Evolutionary conservation across 2,888 invertebrate genomes (phyloP), one percentile per base, ranked within the genome.

Genomic region (Leptopilina syphax): DNA sequence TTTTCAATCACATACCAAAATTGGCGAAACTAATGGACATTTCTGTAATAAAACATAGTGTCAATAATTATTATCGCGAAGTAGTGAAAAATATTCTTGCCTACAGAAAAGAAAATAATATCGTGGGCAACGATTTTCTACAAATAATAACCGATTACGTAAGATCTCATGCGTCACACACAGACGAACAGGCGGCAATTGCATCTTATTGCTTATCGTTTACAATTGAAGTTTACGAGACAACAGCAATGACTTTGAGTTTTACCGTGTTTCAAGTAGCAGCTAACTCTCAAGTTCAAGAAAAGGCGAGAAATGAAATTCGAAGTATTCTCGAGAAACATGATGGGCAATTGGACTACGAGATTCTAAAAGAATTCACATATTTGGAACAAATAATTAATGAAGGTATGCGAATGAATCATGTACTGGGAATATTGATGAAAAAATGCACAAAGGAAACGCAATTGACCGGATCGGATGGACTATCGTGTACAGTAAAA

Each of bases 201-300:
- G 85, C 91, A 0, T 89, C 93, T 0, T 93, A 93, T 80, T 90
- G 92, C 0, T 86, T 93, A 0, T 92, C 93, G 1, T 93, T 94
- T 84, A 93, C 93, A 83, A 82, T 92, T 1, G 94, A 93, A 41
- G 94, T 94, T 1, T 93, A 92, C 83, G 94, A 94, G 85, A 94
- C 94, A 0, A 93, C 93, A 0, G 93, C 93, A 34, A 91, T 92
- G 0, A 90, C 92, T 0, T 86, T 94, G 60, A 90, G 91, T 8
- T 93, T 92, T 78, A 86, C 92, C 1, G 86, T 92, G 0, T 93
- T 93, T 83, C 92, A 93, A 79, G 84, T 94, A 4, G 93, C 93
- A 0, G 77, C 87, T 1, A 87, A 93, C 83, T 89, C 86, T 4
- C 90, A 92, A 4, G 86, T 93, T 10, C 94, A 94, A 81, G 88